Evolutionary conservation across 2,888 invertebrate genomes (phyloP).

Genomic region (Sarcophaga variegata): DNA sequence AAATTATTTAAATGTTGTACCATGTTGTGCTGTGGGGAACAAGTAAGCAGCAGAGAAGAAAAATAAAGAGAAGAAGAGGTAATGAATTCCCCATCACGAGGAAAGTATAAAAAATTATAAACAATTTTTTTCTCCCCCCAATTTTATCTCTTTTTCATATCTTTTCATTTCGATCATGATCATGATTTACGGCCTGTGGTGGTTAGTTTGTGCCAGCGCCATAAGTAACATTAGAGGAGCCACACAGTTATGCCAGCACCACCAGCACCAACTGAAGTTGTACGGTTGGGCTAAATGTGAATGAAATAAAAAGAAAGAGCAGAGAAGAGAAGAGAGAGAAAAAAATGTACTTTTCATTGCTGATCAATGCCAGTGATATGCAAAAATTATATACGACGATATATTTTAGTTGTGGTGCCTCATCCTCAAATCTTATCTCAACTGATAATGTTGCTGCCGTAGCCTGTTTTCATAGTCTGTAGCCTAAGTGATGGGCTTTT

Average conservation of each 20-base stretch:
- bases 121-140: constrained; percentile 34
- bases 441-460: constrained; percentile 55
- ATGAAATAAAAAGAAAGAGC: neutral
- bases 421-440: constrained; percentile 59
- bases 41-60: constrained; percentile 3
- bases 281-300: too few species aligned
- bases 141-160: constrained; percentile 34
- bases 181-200: constrained; percentile 66
- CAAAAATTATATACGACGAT: constrained; percentile 59
- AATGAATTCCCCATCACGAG: neutral
- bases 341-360: constrained; percentile 23
- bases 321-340: constrained; percentile 17
- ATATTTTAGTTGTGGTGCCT: constrained; percentile 43
- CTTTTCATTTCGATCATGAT: constrained; percentile 61
- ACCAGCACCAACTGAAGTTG: too few species aligned
- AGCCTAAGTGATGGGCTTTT: neutral
- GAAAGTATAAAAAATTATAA: constrained; percentile 23
- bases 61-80: constrained; percentile 6
- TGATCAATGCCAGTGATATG: constrained; percentile 64
- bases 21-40: constrained; percentile 26
- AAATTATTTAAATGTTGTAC: constrained; percentile 66
- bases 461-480: neutral
- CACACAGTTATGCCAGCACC: neutral
- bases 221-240: constrained; percentile 8
- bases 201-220: constrained; percentile 34